Evolutionary conservation across 2,888 invertebrate species (phyloP), one percentile per base, ranked within the genome.

Genomic region (Ischnus inquisitorius): DNA sequence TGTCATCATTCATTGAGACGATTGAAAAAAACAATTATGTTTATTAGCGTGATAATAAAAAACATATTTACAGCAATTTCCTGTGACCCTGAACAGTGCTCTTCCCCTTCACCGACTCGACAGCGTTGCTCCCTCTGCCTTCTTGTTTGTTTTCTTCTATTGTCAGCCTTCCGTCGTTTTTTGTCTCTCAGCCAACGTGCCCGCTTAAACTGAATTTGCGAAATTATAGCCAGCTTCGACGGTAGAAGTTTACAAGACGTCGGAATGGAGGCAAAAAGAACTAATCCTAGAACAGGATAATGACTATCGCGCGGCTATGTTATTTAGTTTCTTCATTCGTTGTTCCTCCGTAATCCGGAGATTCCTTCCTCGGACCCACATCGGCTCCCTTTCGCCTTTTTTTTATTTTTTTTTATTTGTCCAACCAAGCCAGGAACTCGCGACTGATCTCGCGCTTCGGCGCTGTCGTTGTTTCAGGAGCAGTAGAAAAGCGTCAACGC

Each of bases 401-500:
- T 74, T 28, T 28, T 3, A 34, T 54, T 54, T 65, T 67, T 74
- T 68, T 62, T 79, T 43, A 51, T 34, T 10, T n/a, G 34, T 46
- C 48, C 22, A 22, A 25, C 8, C n/a, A 16, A n/a, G n/a, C 16
- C n/a, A 5, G n/a, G 34, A 62, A 64, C 77, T 28, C 19, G 46
- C 60, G 19, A 79, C 43, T 82, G 19, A 65, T 72, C 41, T n/a
- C 57, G 34, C 54, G 12, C 60, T 65, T 54, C n/a, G 10, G 46
- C 34, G 8, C 34, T 46, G 28, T 39, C 19, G 48, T 48, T 22
- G 25, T 69, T 77, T 76, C 76, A 87, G 87, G 76, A 74, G 69
- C 46, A 88, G 86, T 51, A 88, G 90, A 69, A 92, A 94, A 86
- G 76, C 81, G 12, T 79, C 95, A 0, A 95, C 96, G 0, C 95